These are phyloP conservation scores for Cordilura impudica DNA, from an alignment of 2,888 invertebrate genomes.

Conservation along the genomic window DNA sequence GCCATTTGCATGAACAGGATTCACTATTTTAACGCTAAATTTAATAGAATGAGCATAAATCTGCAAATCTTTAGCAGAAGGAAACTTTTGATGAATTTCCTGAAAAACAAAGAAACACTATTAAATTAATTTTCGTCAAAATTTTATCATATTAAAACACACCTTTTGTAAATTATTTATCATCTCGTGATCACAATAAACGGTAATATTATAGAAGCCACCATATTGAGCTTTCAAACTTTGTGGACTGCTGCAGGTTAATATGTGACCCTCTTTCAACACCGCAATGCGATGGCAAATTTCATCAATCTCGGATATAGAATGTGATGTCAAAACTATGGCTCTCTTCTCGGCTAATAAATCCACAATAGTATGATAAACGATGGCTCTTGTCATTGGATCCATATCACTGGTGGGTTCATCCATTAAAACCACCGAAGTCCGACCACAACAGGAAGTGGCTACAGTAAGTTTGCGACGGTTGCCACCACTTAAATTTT, in stretches of 20 bases:
- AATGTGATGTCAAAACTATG: conserved; percentile 77
- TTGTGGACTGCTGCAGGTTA: conserved; percentile 74
- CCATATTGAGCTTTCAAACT: conserved; percentile 74
- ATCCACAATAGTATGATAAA: conserved; percentile 75
- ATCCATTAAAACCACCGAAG: conserved; percentile 85
- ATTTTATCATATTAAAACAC: background rate
- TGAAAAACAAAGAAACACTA: conserved; percentile 54
- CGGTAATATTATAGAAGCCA: conserved; percentile 74
- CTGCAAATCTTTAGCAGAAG: conserved; percentile 71
- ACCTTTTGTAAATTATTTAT: conserved; percentile 70
- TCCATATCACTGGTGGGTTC: conserved; percentile 88
- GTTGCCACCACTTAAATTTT: conserved; percentile 82
- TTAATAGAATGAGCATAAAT: conserved; percentile 73
- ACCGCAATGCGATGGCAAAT: conserved; percentile 77
- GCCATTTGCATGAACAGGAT: conserved; percentile 45
- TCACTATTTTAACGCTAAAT: conserved; percentile 71
- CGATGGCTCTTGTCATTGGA: conserved; percentile 79
- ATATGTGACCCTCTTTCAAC: conserved; percentile 75
- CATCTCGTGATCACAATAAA: conserved; percentile 73
- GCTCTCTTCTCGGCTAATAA: conserved; percentile 73
- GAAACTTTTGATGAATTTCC: conserved; percentile 69
- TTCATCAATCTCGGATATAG: conserved; percentile 77
- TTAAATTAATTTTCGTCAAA: background rate
- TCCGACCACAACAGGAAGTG: conserved; percentile 86
- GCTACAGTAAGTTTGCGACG: conserved; percentile 88